A percentile compares a stretch with the other conserved stretches of the same genome.
These are phyloP conservation scores for Lacanobia wlatinum DNA, from an alignment of 2,888 invertebrate species.

Conservation along the genomic window DNA sequence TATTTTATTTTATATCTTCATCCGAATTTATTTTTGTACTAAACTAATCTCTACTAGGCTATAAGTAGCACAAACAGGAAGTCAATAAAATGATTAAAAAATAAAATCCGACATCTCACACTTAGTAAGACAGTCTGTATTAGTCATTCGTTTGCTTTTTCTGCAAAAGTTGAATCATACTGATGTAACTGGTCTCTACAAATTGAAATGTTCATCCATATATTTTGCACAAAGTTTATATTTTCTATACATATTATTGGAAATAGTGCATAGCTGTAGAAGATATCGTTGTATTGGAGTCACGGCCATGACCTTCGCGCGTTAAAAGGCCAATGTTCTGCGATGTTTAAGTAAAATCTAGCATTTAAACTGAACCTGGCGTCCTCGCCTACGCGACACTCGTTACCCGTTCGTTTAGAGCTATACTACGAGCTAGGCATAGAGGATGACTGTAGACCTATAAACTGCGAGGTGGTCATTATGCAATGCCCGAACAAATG, in stretches of 20 bases:
- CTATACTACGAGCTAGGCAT: slow-evolving; percentile 10
- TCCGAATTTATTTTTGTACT: neutral
- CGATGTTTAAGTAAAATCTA: slow-evolving; percentile 73
- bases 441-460: neutral
- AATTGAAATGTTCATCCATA: neutral
- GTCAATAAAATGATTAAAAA: slow-evolving; percentile 10
- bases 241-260: slow-evolving; percentile 11
- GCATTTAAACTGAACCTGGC: slow-evolving; percentile 70
- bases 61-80: neutral
- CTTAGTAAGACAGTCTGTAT: slow-evolving; percentile 5
- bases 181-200: slow-evolving; percentile 12
- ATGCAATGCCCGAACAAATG: neutral
- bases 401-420: slow-evolving; percentile 38
- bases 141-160: slow-evolving; percentile 44
- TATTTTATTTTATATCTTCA: neutral
- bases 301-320: slow-evolving; percentile 74
- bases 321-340: slow-evolving; percentile 82
- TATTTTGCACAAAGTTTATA: neutral
- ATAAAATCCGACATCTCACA: neutral
- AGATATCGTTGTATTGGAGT: slow-evolving; percentile 59
- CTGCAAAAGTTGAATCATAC: slow-evolving; percentile 46
- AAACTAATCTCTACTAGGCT: neutral
- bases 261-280: slow-evolving; percentile 28
- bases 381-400: slow-evolving; percentile 72
- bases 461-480: neutral